A percentile compares a stretch with the other conserved stretches of the same genome.
These are phyloP conservation scores for Pseudoips prasinana DNA, from an alignment of 2,888 invertebrate genomes.

Conservation along the genomic window DNA sequence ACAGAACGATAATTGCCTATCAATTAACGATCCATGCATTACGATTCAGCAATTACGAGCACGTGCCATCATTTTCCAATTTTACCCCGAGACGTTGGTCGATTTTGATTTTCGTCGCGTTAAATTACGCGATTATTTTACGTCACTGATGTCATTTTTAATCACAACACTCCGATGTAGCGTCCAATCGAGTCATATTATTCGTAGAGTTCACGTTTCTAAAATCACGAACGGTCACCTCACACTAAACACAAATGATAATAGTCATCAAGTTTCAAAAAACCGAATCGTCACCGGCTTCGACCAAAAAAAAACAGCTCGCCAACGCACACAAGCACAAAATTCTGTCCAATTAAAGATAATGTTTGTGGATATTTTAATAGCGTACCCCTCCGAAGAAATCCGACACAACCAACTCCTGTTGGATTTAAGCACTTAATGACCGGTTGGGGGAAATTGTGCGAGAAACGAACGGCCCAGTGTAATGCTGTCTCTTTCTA, in stretches of 20 bases:
- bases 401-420: constrained; percentile 81
- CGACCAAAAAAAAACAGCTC: constrained; percentile 63
- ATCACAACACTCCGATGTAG: constrained; percentile 40
- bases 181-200: constrained; percentile 28
- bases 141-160: constrained; percentile 76
- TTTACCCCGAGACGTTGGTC: constrained; percentile 34
- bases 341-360: constrained; percentile 81
- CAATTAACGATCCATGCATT: constrained; percentile 65
- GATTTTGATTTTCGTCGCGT: constrained; percentile 32
- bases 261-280: constrained; percentile 76
- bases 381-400: constrained; percentile 80
- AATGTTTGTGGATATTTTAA: constrained; percentile 82
- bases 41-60: constrained; percentile 63
- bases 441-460: constrained; percentile 82
- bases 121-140: constrained; percentile 43
- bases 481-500: constrained; percentile 63
- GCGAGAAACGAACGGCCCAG: constrained; percentile 77
- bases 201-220: constrained; percentile 31
- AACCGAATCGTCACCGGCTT: constrained; percentile 68
- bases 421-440: constrained; percentile 82
- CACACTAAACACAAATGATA: constrained; percentile 72
- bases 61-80: constrained; percentile 69
- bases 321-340: constrained; percentile 76
- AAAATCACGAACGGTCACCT: constrained; percentile 62
- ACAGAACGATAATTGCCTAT: constrained; percentile 63